Evolutionary conservation across 2,113 vertebrate species (phyloP), one percentile per base, ranked within the genome.

Genomic region (Pteruthius melanotis): DNA sequence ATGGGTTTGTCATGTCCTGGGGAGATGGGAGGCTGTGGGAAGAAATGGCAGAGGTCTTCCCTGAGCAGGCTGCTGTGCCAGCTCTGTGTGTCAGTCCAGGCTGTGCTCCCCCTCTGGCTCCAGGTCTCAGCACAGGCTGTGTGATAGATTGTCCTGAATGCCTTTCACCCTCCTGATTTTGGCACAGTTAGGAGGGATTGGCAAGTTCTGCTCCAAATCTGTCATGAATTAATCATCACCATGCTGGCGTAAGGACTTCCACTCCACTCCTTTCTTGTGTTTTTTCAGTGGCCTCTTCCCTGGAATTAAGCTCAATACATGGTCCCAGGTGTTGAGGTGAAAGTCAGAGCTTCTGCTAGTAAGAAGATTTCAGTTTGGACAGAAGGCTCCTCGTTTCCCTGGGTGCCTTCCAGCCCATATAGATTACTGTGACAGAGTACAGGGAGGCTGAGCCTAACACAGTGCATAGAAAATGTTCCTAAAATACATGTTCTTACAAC

Each of bases 321-420:
- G 69, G 94, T 85, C 4, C 94, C 95, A 45, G 95, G 93, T n/a
- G 89, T 84, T 3, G 20, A 94, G 11, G 93, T 97, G 42, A 87
- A 95, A 69, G 87, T 96, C 52, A 83, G 37, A 33, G 87, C 90
- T 80, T 92, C 84, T 44, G 76, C 84, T 16, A 89, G 94, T 31
- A 93, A 91, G 68, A 97, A 93, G 37, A 26, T 87, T 66, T 96
- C 94, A 0, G 71, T 86, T 35, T 97, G 96, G 93, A 93, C 89
- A 90, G 96, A 96, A 75, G 92, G 96, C 6, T 98, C 44, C 89
- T 97, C 2, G 20, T 97, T 63, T 98, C 97, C 31, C 66, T 91
- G 8, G 56, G 94, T 30, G 85, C 94, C 65, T 96, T 97, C 74
- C 95, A 97, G 72, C 66, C 68, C 17, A 95, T 93, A 94, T 79